Conservation (phyloP, 2,888 invertebrate species). For the Galerucella calmariensis region DNA sequence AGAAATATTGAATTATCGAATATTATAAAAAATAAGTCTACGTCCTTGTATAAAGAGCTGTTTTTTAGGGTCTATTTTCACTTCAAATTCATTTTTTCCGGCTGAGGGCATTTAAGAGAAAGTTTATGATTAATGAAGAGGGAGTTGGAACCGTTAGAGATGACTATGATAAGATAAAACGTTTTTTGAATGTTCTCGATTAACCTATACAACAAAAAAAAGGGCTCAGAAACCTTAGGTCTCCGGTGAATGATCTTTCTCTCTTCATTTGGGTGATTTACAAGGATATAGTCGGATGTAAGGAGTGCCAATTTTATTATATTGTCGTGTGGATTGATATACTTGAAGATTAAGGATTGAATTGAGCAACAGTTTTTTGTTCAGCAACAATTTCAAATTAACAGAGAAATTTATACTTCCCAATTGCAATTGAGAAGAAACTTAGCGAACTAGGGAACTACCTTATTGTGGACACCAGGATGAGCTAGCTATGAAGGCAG, state of each 20-base stretch:
- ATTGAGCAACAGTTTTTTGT: constrained; percentile 13
- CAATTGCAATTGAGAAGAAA: background rate
- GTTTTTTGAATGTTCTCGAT: constrained; percentile 35
- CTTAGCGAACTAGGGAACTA: too few species aligned
- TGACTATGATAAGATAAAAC: constrained; percentile 37
- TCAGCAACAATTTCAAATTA: background rate
- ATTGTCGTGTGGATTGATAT: background rate
- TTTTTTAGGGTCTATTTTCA: constrained; percentile 39
- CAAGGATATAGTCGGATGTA: background rate
- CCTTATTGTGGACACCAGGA: too few species aligned
- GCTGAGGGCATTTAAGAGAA: constrained; percentile 27
- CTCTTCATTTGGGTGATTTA: constrained; percentile 24
- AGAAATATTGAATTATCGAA: background rate
- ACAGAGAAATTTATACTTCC: background rate
- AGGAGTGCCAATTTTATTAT: constrained; percentile 9
- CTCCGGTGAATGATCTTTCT: constrained; percentile 8
- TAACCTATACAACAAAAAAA: constrained; percentile 29
- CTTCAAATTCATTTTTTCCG: constrained; percentile 40
- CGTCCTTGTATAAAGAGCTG: constrained; percentile 23
- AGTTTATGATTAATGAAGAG: constrained; percentile 38
- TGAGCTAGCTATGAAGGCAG: too few species aligned
- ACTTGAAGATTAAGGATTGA: constrained; percentile 2
- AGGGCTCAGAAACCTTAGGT: constrained; percentile 7
- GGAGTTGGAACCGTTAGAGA: constrained; percentile 36
- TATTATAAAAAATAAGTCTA: background rate